phyloP scores from a whole-genome alignment of 2,797 vertebrate species.

The Podarcis siculus region DNA sequence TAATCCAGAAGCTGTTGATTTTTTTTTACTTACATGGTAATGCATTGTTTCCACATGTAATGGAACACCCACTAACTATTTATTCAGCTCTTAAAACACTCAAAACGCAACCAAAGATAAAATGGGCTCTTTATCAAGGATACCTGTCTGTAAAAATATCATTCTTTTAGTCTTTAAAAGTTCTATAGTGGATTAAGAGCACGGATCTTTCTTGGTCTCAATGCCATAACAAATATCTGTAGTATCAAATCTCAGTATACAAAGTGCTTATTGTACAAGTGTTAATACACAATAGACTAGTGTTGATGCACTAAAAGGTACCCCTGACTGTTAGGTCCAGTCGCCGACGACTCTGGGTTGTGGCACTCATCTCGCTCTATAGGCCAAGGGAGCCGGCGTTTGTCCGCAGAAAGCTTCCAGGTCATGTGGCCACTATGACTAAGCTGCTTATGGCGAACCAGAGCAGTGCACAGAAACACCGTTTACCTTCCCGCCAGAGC shows the following conservation, averaged over 20 bases:
- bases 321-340: too few relatives aligned
- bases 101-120: slow-evolving; percentile 49
- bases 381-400: too few relatives aligned
- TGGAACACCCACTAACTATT: background rate
- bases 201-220: slow-evolving; percentile 46
- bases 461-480: too few relatives aligned
- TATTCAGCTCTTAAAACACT: background rate
- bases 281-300: background rate
- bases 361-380: too few relatives aligned
- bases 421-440: too few relatives aligned
- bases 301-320: background rate
- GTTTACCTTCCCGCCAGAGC: too few relatives aligned
- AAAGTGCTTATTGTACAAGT: slow-evolving; percentile 52
- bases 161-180: slow-evolving; percentile 57
- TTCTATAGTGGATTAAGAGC: slow-evolving; percentile 56
- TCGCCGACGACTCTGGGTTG: rapidly evolving
- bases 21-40: background rate
- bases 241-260: slow-evolving; percentile 54
- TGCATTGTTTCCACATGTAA: background rate
- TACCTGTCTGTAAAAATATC: slow-evolving; percentile 44
- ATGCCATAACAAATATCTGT: slow-evolving; percentile 57
- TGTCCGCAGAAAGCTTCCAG: too few relatives aligned
- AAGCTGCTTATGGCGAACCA: too few relatives aligned
- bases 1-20: background rate
- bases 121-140: slow-evolving; percentile 51